Base-by-base conservation (phyloP, 2,888 invertebrate species). In the Rotaria sp. region DNA sequence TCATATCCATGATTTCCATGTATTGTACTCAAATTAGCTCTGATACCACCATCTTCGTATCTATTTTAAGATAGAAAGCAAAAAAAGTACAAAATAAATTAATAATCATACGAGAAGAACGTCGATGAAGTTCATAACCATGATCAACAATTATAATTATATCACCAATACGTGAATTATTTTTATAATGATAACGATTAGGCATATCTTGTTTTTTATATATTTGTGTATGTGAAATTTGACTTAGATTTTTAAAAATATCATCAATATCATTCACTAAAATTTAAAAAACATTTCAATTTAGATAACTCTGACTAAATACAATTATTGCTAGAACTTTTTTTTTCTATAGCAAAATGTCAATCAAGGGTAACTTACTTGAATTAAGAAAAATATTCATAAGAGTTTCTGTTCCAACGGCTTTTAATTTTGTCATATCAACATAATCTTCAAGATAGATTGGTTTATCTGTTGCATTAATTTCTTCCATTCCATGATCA, bases 1-100 rank as follows among this genome's bases (percentile, higher is more conserved):
- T 67, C 84, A 67, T 86, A 86, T 24, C 86, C 86, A 84, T 67
- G 74, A 67, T 55, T 67, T 50, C 86, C 86, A n/a, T 86, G 85
- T 57, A 24, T 35, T 35, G 24, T 10, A 24, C 7, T 84, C 21
- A 48, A 26, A 50, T 84, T 7, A 48, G n/a, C 38, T 30, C 15
- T 67, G 67, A 18, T 67, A 18, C 67, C 67, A 67, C 35, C 67
- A 67, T 67, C 67, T 67, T 67, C 5, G 35, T 35, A 67, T 35
- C 67, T 35, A 67, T 35, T 35, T 15, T 1, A 67, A 35, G 67
- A 67, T 67, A 30, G 30, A 67, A 30, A 67, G 30, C 30, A 67
- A 59, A 67, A 35, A 67, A 67, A 15, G 13, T 18, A 24, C 5
- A 24, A 55, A 55, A 24, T 26, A 24, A 55, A 55, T 4, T 24